These are phyloP conservation scores for Probosciger aterrimus DNA, from an alignment of 2,113 vertebrate genomes.

Conservation along the genomic window DNA sequence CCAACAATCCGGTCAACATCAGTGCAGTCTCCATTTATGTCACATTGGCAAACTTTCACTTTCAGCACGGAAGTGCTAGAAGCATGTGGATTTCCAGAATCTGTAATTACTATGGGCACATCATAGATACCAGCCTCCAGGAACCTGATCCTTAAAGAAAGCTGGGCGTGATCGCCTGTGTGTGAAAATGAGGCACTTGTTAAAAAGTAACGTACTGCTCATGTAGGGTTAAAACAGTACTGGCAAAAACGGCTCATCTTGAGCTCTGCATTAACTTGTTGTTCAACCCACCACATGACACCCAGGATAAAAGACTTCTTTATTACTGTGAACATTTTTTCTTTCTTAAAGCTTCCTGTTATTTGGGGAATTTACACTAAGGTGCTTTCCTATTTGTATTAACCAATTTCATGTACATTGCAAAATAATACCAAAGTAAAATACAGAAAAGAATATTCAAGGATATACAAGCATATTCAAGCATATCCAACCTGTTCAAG, in stretches of 20 bases:
- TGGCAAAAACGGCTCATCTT: not conserved
- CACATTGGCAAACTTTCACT: conserved; percentile 94
- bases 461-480: not conserved
- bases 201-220: not conserved
- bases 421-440: not conserved
- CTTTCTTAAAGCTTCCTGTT: not conserved
- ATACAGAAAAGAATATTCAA: not conserved
- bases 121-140: conserved; percentile 93
- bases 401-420: not conserved
- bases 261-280: not conserved
- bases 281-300: not conserved
- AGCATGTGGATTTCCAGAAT: conserved; percentile 94
- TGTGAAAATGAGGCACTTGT: not conserved
- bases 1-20: conserved; percentile 91
- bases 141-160: conserved; percentile 88
- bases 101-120: conserved; percentile 92
- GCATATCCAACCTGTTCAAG: not conserved
- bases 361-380: not conserved
- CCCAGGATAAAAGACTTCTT: not conserved
- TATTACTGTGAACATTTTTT: not conserved
- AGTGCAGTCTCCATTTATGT: conserved; percentile 92
- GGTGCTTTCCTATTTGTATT: not conserved
- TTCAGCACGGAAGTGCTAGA: conserved; percentile 91
- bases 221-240: not conserved
- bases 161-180: conserved; percentile 90